These are phyloP conservation scores for Bombus confusus DNA, from an alignment of 1,140 invertebrate genomes.

Conservation along the genomic window DNA sequence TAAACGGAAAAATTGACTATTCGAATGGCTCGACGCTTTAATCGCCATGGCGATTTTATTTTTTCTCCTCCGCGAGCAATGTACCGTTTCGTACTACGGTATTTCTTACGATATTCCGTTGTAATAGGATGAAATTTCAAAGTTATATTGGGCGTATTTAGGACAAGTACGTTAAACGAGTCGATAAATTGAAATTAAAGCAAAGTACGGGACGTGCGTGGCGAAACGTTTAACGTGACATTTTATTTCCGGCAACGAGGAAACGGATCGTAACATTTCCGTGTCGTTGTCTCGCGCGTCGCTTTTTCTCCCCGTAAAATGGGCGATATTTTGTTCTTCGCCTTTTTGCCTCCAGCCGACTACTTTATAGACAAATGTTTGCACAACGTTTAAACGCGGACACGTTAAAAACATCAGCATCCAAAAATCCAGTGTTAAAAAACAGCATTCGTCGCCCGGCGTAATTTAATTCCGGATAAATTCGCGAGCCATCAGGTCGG, in stretches of 20 bases:
- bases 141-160: too few relatives aligned
- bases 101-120: too few relatives aligned
- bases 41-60: too few relatives aligned
- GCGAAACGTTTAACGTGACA: not conserved
- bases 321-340: not conserved
- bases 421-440: not conserved
- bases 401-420: not conserved
- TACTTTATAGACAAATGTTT: not conserved
- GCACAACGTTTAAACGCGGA: not conserved
- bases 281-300: not conserved
- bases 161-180: too few relatives aligned
- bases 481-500: conserved; percentile 29
- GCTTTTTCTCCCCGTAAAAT: not conserved
- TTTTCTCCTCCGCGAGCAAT: too few relatives aligned
- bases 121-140: too few relatives aligned
- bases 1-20: too few relatives aligned
- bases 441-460: not conserved
- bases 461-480: conserved; percentile 25
- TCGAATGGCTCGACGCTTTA: too few relatives aligned
- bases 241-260: not conserved
- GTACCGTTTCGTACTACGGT: too few relatives aligned
- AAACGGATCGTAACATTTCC: not conserved
- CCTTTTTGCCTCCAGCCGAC: too few relatives aligned
- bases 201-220: too few relatives aligned
- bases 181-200: too few relatives aligned